phyloP scores from a whole-genome alignment of 2,797 vertebrate species.

The Clamator glandarius region DNA sequence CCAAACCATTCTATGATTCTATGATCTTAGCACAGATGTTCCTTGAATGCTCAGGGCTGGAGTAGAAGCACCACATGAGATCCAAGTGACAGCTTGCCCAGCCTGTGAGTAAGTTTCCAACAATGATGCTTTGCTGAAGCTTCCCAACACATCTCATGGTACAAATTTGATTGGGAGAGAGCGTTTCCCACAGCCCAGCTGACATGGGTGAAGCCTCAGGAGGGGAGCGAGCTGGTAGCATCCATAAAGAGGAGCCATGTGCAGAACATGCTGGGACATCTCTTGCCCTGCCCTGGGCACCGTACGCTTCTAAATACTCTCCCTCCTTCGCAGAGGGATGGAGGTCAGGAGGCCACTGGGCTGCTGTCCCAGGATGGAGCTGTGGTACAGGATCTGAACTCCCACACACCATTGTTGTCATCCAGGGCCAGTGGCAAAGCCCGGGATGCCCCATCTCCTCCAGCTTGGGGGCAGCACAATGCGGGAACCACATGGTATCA shows the following conservation, averaged over 20 bases:
- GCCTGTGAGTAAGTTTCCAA: not conserved
- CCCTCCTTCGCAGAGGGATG: not conserved
- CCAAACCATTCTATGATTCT: no score
- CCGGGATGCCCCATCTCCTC: accelerated
- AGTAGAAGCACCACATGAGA: not conserved
- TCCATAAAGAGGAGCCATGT: not conserved
- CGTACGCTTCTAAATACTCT: not conserved
- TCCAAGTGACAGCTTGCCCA: not conserved
- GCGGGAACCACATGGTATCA: not conserved
- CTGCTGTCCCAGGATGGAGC: not conserved
- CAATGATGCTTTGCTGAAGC: not conserved
- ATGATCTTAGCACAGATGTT: not conserved
- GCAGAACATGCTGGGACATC: not conserved
- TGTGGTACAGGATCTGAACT: no score
- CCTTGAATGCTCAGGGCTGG: not conserved
- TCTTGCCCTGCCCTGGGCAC: not conserved
- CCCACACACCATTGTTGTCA: no score
- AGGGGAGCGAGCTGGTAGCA: no score
- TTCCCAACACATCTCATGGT: not conserved
- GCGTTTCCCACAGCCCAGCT: not conserved
- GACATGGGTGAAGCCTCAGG: accelerated
- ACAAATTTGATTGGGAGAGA: not conserved
- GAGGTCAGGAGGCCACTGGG: not conserved
- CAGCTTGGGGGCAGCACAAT: not conserved
- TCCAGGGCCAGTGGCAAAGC: not conserved